Evolutionary conservation across 2,797 vertebrate genomes (phyloP), one percentile per base, ranked within the genome.

Genomic region (Cetoscarus ocellatus): DNA sequence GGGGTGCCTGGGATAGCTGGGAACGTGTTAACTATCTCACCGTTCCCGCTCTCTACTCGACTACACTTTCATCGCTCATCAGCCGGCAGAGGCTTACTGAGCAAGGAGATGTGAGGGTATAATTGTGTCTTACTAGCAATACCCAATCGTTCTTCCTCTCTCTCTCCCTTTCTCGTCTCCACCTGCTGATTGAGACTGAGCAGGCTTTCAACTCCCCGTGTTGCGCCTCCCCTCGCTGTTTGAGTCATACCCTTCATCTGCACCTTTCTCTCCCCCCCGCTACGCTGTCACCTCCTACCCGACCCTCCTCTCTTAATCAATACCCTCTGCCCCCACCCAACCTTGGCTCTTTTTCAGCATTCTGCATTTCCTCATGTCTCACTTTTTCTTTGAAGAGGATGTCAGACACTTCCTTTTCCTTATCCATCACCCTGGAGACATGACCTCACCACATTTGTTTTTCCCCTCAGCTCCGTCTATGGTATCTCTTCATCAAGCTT

Each of bases 221-320:
- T 80, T 82, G 71, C 57, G 52, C 77, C 69, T 65, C 55, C 71
- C 61, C 69, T 67, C 40, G 55, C 49, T 58, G 5, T 74, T 73
- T 83, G 50, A 81, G 58, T 85, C 75, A 59, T 79, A 75, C 73
- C 65, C 75, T 82, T 85, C 76, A 86, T 84, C 82, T 74, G 10
- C 65, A 57, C 71, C 77, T 63, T 13, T 73, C 75, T 63, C 70
- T 49, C 43, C 61, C 78, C 59, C 62, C 71, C 1, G 39, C 78
- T 67, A 56, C 60, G 61, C 62, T 80, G 70, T 65, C 84, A 82
- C 77, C 69, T 73, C 69, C 84, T 80, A 64, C 82, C 61, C 74
- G 56, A 72, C 77, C 71, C 73, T 68, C 56, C 72, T 84, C 67
- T 70, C 85, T 85, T 87, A 86, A 88, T 91, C 90, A 91, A 88